Conservation (phyloP, 2,888 invertebrate species). For the Andrena praecox region DNA sequence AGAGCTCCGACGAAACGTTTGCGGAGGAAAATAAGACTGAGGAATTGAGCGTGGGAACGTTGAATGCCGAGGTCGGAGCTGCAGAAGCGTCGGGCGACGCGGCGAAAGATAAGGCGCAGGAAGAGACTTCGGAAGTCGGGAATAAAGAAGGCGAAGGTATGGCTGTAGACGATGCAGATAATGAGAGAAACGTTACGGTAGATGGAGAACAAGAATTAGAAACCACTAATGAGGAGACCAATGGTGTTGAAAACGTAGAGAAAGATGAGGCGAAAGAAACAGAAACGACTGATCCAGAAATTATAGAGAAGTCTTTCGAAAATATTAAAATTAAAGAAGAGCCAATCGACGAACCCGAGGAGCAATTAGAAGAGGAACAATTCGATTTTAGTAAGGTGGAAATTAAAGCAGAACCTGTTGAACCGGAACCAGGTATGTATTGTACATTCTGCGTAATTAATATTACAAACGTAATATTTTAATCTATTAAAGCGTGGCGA, state of each 20-base stretch:
- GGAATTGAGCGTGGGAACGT: slow-evolving; percentile 61
- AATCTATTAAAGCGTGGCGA: background rate
- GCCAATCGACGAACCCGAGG: slow-evolving; percentile 86
- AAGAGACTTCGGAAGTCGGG: slow-evolving; percentile 85
- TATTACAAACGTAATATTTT: background rate
- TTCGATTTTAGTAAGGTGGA: slow-evolving; percentile 74
- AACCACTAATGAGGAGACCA: slow-evolving; percentile 81
- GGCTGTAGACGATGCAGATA: slow-evolving; percentile 78
- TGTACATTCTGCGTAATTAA: background rate
- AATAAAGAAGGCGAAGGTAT: slow-evolving; percentile 74
- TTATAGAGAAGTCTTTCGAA: slow-evolving; percentile 86
- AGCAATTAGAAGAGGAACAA: slow-evolving; percentile 68
- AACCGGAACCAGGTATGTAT: slow-evolving; percentile 78
- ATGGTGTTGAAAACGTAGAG: slow-evolving; percentile 84
- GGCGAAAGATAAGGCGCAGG: slow-evolving; percentile 82
- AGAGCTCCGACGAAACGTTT: slow-evolving; percentile 69
- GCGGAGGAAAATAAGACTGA: slow-evolving; percentile 69
- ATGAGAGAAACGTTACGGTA: slow-evolving; percentile 75
- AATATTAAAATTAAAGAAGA: slow-evolving; percentile 90
- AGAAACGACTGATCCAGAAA: slow-evolving; percentile 83
- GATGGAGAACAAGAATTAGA: slow-evolving; percentile 56
- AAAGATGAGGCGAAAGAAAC: slow-evolving; percentile 73
- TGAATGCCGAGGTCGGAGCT: slow-evolving; percentile 80
- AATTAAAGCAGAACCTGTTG: slow-evolving; percentile 79
- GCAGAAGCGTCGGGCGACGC: slow-evolving; percentile 86